Percentiles rank a stretch among this genome's conserved stretches.
phyloP scores from a whole-genome alignment of 2,113 vertebrate genomes.

The Pholis gunnellus region DNA sequence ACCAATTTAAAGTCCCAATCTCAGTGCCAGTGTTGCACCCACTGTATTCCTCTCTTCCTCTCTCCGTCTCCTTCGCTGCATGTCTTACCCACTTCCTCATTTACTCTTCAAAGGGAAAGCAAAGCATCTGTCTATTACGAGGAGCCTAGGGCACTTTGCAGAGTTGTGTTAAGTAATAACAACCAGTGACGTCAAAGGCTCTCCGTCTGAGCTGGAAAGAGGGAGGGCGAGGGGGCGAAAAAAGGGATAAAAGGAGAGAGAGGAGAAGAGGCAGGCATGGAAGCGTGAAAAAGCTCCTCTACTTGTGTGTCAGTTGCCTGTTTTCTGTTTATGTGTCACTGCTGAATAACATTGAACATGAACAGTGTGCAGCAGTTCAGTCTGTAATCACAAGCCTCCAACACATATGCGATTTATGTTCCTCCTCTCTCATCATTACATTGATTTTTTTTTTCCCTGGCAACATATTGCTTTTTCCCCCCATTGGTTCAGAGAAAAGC shows the following conservation, averaged over 20 bases:
- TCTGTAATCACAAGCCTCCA: slow-evolving; percentile 9
- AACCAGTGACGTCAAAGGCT: slow-evolving; percentile 81
- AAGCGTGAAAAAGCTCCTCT: slow-evolving; percentile 61
- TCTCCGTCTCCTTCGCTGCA: slow-evolving; percentile 25
- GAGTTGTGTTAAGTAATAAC: slow-evolving; percentile 83
- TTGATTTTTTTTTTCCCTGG: slow-evolving; percentile 25
- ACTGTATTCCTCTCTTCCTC: slow-evolving; percentile 38
- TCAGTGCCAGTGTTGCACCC: background rate
- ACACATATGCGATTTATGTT: slow-evolving; percentile 2
- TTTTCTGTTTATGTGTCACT: slow-evolving; percentile 24
- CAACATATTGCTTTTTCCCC: slow-evolving; percentile 13
- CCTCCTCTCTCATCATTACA: background rate
- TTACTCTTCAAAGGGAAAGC: slow-evolving; percentile 76
- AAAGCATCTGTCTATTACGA: slow-evolving; percentile 79
- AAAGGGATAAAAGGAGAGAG: slow-evolving; percentile 24
- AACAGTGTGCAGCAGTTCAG: background rate
- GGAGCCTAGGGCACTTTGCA: slow-evolving; percentile 74
- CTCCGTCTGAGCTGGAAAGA: slow-evolving; percentile 65
- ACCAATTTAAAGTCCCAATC: slow-evolving; percentile 21
- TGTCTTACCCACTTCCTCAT: slow-evolving; percentile 61
- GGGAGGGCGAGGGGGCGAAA: slow-evolving; percentile 36
- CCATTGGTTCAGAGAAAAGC: slow-evolving; percentile 36
- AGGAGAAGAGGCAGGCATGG: slow-evolving; percentile 55
- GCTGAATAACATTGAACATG: slow-evolving; percentile 8
- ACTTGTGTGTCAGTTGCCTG: slow-evolving; percentile 53